Evolutionary conservation across 2,113 vertebrate species (phyloP).

Genomic region (Archilochus colubris): DNA sequence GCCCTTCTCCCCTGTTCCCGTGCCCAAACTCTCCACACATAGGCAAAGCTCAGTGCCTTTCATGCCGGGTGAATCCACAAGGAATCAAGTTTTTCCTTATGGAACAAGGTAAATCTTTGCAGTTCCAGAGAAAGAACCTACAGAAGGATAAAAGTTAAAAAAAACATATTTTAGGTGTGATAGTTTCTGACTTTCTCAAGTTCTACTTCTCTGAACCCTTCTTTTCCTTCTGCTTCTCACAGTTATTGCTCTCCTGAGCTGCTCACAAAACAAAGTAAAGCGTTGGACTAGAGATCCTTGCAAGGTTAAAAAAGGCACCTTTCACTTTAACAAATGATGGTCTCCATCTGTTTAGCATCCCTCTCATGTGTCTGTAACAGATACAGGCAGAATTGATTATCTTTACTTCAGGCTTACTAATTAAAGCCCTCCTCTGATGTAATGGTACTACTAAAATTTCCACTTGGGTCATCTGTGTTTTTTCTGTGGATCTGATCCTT

Average conservation of each 20-base stretch:
- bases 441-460: conserved; percentile 59
- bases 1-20: not conserved
- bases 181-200: not conserved
- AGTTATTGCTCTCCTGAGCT: not conserved
- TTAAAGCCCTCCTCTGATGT: conserved; percentile 63
- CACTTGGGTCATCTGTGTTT: conserved; percentile 42
- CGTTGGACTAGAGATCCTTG: not conserved
- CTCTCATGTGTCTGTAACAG: conserved; percentile 67
- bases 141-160: not conserved
- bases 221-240: not conserved
- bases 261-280: not conserved
- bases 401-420: conserved; percentile 66
- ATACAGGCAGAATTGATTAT: conserved; percentile 72
- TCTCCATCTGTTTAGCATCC: conserved; percentile 59
- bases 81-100: not conserved
- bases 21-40: not conserved
- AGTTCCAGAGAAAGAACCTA: not conserved
- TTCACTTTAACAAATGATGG: conserved; percentile 48
- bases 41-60: not conserved
- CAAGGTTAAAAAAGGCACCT: conserved; percentile 71
- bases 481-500: not conserved
- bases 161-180: not conserved
- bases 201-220: not conserved
- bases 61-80: not conserved
- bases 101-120: not conserved